These are phyloP conservation scores for Magallana ariakensis DNA, from an alignment of 1,140 invertebrate genomes.

Conservation along the genomic window DNA sequence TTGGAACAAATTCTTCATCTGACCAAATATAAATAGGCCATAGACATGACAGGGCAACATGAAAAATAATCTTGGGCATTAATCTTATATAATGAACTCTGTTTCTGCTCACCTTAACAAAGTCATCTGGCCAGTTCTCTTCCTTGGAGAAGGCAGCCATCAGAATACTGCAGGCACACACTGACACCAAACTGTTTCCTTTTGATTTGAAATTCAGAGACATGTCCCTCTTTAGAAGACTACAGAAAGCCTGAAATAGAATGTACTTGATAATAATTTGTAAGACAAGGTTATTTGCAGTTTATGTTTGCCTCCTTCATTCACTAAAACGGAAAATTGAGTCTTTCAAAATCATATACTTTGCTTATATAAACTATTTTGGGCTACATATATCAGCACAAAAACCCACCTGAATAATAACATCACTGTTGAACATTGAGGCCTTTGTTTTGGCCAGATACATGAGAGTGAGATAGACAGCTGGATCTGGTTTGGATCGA, in stretches of 20 bases:
- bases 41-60: too few species aligned
- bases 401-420: constrained; percentile 85
- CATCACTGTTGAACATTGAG: constrained; percentile 87
- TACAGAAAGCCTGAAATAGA: constrained; percentile 83
- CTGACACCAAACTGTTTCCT: constrained; percentile 89
- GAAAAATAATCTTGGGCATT: too few species aligned
- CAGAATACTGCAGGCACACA: constrained; percentile 92
- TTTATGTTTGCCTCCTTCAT: too few species aligned
- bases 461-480: constrained; percentile 88
- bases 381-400: neutral
- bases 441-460: constrained; percentile 91
- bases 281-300: too few species aligned
- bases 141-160: constrained; percentile 88
- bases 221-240: constrained; percentile 89
- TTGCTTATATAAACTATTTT: too few species aligned
- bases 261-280: neutral
- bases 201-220: constrained; percentile 86
- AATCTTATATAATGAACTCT: neutral
- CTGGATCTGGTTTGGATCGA: constrained; percentile 88
- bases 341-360: too few species aligned
- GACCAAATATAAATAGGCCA: too few species aligned
- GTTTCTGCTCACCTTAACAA: constrained; percentile 80
- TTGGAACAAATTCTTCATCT: too few species aligned
- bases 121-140: constrained; percentile 82
- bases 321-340: too few species aligned